Percentiles rank a stretch among this genome's conserved stretches.
Conservation (phyloP, 1,140 invertebrate genomes). For the Aphaenogaster rudis region DNA sequence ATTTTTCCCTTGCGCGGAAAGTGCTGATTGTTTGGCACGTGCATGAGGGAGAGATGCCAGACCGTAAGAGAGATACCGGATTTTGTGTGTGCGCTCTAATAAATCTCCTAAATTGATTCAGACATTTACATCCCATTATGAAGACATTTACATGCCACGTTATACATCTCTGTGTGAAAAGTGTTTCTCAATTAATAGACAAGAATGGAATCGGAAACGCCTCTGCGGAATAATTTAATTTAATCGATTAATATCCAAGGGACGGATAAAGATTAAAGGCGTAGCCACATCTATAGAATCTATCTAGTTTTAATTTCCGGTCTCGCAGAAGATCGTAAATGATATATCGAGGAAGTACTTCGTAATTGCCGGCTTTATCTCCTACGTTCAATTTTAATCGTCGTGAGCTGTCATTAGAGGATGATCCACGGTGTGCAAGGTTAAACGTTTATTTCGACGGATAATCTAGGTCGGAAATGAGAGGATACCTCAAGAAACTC, state of each 20-base stretch:
- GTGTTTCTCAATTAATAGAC: not conserved
- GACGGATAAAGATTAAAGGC: not conserved
- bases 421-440: constrained; percentile 59
- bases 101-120: constrained; percentile 35
- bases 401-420: constrained; percentile 40
- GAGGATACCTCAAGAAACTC: constrained; percentile 45
- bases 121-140: constrained; percentile 1
- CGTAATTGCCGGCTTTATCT: constrained; percentile 51
- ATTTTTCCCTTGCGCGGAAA: constrained; percentile 12
- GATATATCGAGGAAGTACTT: constrained; percentile 26
- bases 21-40: not conserved
- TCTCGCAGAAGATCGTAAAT: constrained; percentile 32
- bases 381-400: constrained; percentile 51
- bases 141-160: constrained; percentile 4
- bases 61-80: constrained; percentile 8
- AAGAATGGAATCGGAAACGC: not conserved
- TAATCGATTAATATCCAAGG: not conserved
- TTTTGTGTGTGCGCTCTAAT: not conserved
- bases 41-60: not conserved
- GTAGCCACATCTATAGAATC: constrained; percentile 23
- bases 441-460: constrained; percentile 67
- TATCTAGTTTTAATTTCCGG: constrained; percentile 39
- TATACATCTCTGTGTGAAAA: not conserved
- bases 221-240: not conserved
- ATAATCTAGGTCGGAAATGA: constrained; percentile 72